phyloP scores from a whole-genome alignment of 2,797 vertebrate species.

The Adrianichthys oophorus region DNA sequence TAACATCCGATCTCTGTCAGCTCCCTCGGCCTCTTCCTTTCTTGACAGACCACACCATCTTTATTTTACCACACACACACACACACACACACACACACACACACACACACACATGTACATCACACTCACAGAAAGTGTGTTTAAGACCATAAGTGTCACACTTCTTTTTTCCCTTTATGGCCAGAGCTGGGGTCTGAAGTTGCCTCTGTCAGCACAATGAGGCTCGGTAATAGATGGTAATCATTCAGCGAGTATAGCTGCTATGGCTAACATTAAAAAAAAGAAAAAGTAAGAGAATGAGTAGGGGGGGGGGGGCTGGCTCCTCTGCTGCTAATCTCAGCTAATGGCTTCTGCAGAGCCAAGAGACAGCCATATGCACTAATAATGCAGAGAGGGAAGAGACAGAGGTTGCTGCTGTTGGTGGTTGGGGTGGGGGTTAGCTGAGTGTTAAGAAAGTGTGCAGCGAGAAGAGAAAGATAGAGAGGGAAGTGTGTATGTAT shows the following conservation, averaged over 20 bases:
- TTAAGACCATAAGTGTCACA: slow-evolving; percentile 56
- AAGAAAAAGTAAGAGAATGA: slow-evolving; percentile 37
- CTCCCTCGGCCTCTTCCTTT: slow-evolving; percentile 7
- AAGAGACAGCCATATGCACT: slow-evolving; percentile 72
- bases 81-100: slow-evolving; percentile 33
- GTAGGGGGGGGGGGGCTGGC: slow-evolving; percentile 38
- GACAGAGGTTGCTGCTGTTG: slow-evolving; percentile 65
- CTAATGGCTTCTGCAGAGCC: slow-evolving; percentile 88
- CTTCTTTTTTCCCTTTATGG: slow-evolving; percentile 45
- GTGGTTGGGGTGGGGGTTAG: slow-evolving; percentile 29
- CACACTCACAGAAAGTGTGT: slow-evolving; percentile 51
- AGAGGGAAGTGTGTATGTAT: background rate
- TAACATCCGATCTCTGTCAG: slow-evolving; percentile 32
- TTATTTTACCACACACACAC: slow-evolving; percentile 8
- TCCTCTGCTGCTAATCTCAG: slow-evolving; percentile 84
- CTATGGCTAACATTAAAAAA: slow-evolving; percentile 64
- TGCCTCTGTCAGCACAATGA: slow-evolving; percentile 86
- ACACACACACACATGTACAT: slow-evolving; percentile 29
- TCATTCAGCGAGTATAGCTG: slow-evolving; percentile 84
- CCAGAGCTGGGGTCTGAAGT: slow-evolving; percentile 76
- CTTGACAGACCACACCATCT: slow-evolving; percentile 25
- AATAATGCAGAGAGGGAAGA: slow-evolving; percentile 62
- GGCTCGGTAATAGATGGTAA: slow-evolving; percentile 84
- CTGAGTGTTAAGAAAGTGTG: slow-evolving; percentile 16
- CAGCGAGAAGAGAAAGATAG: slow-evolving; percentile 16